A percentile compares a stretch with the other conserved stretches of the same genome.
phyloP scores from a whole-genome alignment of 2,888 invertebrate genomes.

The Idaea dimidiata region DNA sequence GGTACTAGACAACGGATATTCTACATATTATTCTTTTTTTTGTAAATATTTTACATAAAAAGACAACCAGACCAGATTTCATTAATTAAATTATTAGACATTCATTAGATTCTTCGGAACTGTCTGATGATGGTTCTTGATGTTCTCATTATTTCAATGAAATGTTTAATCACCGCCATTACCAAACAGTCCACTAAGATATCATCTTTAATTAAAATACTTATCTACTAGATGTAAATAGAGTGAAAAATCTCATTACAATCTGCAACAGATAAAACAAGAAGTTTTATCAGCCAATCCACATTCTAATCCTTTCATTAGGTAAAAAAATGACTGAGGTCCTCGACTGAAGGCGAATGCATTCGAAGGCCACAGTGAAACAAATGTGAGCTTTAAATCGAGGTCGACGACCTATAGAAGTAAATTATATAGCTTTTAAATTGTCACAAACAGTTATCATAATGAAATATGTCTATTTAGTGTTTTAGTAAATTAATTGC shows the following conservation, averaged over 20 bases:
- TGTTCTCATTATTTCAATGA: not conserved
- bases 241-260: not conserved
- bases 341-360: slow-evolving; percentile 48
- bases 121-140: not conserved
- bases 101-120: too few species aligned
- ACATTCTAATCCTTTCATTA: slow-evolving; percentile 28
- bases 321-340: slow-evolving; percentile 38
- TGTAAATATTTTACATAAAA: too few species aligned
- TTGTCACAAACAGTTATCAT: not conserved
- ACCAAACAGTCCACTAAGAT: not conserved
- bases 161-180: not conserved
- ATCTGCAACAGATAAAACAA: not conserved
- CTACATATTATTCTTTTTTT: too few species aligned
- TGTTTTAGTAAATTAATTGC: not conserved
- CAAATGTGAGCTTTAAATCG: slow-evolving; percentile 34
- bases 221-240: not conserved
- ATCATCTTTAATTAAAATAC: slow-evolving; percentile 1
- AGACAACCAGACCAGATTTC: too few species aligned
- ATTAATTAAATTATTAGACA: too few species aligned
- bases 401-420: slow-evolving; percentile 39
- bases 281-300: not conserved
- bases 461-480: too few species aligned
- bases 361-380: slow-evolving; percentile 39
- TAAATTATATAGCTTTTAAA: slow-evolving; percentile 1
- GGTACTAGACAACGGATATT: too few species aligned